A percentile compares a stretch with the other conserved stretches of the same genome.
Conservation (phyloP, 2,888 invertebrate genomes). For the Hoplodrina blanda region DNA sequence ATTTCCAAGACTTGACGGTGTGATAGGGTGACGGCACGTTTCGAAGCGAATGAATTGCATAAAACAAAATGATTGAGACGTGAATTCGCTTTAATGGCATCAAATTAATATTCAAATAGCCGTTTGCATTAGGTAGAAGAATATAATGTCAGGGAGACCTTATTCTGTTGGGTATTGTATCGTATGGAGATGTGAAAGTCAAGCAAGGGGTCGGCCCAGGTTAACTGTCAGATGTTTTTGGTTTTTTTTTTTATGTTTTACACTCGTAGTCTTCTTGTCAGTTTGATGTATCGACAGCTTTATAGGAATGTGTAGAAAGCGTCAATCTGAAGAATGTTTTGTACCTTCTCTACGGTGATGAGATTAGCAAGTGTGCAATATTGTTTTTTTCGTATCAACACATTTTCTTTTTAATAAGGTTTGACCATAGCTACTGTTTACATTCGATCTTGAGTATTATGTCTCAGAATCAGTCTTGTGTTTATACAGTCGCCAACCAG, state of each 20-base stretch:
- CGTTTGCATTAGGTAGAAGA: conserved; percentile 46
- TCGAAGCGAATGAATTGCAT: conserved; percentile 70
- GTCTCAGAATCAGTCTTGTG: too few relatives aligned
- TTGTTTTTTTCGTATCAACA: background rate
- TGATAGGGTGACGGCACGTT: conserved; percentile 58
- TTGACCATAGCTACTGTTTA: too few relatives aligned
- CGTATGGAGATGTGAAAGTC: conserved; percentile 76
- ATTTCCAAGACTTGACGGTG: conserved; percentile 47
- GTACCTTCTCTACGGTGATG: background rate
- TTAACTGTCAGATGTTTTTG: conserved; percentile 75
- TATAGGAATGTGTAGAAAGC: conserved; percentile 25
- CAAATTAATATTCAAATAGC: conserved; percentile 71
- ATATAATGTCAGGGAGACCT: conserved; percentile 64
- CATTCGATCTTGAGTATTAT: too few relatives aligned
- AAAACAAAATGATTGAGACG: conserved; percentile 73
- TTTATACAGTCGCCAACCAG: too few relatives aligned
- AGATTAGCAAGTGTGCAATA: background rate
- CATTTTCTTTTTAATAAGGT: background rate
- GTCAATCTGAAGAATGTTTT: conserved; percentile 7
- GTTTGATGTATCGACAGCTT: conserved; percentile 73
- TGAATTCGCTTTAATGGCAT: conserved; percentile 65
- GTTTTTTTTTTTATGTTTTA: conserved; percentile 71
- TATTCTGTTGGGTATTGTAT: conserved; percentile 75
- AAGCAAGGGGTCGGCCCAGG: conserved; percentile 74
- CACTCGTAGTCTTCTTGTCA: conserved; percentile 69